Base-by-base conservation (phyloP, 1,140 invertebrate genomes). In the Bombus affinis region DNA sequence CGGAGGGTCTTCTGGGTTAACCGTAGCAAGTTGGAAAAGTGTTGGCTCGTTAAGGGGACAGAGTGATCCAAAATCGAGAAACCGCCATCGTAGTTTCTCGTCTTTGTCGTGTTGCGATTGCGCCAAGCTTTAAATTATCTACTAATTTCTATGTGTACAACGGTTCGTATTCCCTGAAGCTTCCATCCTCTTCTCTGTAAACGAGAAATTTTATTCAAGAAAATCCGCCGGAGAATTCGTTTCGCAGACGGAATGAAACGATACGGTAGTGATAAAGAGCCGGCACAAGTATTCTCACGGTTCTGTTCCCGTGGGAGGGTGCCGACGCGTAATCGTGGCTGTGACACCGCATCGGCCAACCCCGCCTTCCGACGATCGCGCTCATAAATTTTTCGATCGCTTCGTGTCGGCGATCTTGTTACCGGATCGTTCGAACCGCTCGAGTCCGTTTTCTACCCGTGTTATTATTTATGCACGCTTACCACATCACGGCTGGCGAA, bases 1-100 rank as follows among this genome's bases (percentile, higher is more conserved):
- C 88, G 93, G 93, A 93, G 93, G 92, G 92, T 93, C 93, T 92
- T 90, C 90, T 92, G 90, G 92, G 84, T 84, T 86, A 77, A 71
- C 79, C 72, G 77, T 81, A 89, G 90, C 90, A 90, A 85, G 88
- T 92, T 92, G 91, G 93, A 92, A 94, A 94, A 93, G 88, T 94
- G 92, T 94, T 93, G 93, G 87, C 92, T 65, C 75, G 62, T 78
- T 84, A 83, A 72, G 65, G 32, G 74, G 39, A 39, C 53, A 72
- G 72, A 37, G 32, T 65, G 35, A 66, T 42, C 39, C 37, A 59
- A 80, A 83, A 42, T 44, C 42, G 57, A 35, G 13, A 4, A 39
- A 44, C 5, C 47, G 9, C 70, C 37, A 6, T 22, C 47, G 47
- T 53, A 53, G 47, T 53, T 53, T 53, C 47, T 53, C 47, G 6